Conservation (phyloP, 2,888 invertebrate species). For the Lissonota sp. region DNA sequence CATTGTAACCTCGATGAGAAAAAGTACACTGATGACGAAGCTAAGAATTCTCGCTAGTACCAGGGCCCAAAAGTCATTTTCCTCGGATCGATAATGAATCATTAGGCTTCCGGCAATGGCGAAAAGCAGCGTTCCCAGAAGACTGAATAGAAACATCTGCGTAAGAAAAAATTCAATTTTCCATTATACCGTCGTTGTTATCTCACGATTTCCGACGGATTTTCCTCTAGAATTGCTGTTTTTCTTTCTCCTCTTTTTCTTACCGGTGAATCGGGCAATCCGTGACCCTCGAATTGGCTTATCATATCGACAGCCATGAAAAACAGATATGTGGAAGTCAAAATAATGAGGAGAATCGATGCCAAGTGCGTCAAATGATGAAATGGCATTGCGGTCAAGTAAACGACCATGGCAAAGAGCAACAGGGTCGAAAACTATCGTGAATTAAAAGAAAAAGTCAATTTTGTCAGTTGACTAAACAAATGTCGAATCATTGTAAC, state of each 20-base stretch:
- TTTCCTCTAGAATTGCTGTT: neutral
- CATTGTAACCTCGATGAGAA: slow-evolving; percentile 72
- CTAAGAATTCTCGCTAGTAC: slow-evolving; percentile 67
- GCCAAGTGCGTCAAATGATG: slow-evolving; percentile 61
- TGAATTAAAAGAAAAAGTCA: neutral
- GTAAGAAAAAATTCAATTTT: slow-evolving; percentile 29
- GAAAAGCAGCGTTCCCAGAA: slow-evolving; percentile 74
- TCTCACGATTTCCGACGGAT: too few relatives aligned
- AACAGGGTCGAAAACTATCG: slow-evolving; percentile 65
- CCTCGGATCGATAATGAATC: slow-evolving; percentile 46
- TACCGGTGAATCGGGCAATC: slow-evolving; percentile 72
- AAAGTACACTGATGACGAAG: slow-evolving; percentile 70
- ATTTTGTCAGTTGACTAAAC: neutral
- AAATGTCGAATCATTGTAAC: neutral
- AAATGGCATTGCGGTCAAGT: slow-evolving; percentile 63
- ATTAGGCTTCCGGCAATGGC: slow-evolving; percentile 69
- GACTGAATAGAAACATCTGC: slow-evolving; percentile 75
- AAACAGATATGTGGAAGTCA: slow-evolving; percentile 73
- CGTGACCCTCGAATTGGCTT: slow-evolving; percentile 69
- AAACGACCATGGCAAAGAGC: slow-evolving; percentile 72
- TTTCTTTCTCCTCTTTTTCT: slow-evolving; percentile 41
- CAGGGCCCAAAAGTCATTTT: slow-evolving; percentile 60
- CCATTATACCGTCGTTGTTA: neutral
- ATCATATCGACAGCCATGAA: slow-evolving; percentile 74
- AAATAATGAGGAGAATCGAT: slow-evolving; percentile 71